Evolutionary conservation across 2,113 vertebrate genomes (phyloP).

Genomic region (Siniperca knerii): DNA sequence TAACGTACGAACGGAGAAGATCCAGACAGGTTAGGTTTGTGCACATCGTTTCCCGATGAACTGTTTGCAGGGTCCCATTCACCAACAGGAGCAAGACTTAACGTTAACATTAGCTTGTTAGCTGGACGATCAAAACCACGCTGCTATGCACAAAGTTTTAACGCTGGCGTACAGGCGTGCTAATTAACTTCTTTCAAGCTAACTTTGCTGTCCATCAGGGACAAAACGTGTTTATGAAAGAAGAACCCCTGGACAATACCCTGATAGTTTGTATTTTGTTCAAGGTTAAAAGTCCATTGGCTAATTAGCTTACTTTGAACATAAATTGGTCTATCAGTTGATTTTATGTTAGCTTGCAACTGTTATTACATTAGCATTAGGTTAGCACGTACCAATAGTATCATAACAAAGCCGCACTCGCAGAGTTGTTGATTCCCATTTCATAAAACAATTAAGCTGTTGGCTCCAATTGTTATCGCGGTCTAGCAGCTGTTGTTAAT

Average conservation of each 20-base stretch:
- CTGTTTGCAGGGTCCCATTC: fast-evolving
- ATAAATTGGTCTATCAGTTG: not conserved
- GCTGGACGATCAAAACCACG: slow-evolving; percentile 37
- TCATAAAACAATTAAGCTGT: not conserved
- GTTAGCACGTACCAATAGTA: not conserved
- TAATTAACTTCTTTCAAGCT: not conserved
- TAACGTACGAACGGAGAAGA: not conserved
- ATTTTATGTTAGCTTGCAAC: not conserved
- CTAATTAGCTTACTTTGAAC: slow-evolving; percentile 10
- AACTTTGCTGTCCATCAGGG: not conserved
- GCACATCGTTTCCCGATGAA: not conserved
- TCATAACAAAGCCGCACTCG: slow-evolving; percentile 14
- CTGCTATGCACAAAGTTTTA: slow-evolving; percentile 51
- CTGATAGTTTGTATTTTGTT: not conserved
- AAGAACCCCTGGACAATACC: fast-evolving
- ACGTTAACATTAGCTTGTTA: slow-evolving; percentile 10
- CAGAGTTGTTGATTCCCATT: not conserved
- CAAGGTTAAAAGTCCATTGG: not conserved
- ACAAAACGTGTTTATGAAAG: not conserved
- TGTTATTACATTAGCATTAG: not conserved
- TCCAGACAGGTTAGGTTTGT: not conserved
- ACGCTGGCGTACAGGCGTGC: not conserved
- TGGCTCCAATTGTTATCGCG: not conserved
- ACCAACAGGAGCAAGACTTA: no score
- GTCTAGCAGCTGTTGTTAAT: not conserved